Conservation (phyloP, 2,888 invertebrate species). For the Protodeltote pygarga region DNA sequence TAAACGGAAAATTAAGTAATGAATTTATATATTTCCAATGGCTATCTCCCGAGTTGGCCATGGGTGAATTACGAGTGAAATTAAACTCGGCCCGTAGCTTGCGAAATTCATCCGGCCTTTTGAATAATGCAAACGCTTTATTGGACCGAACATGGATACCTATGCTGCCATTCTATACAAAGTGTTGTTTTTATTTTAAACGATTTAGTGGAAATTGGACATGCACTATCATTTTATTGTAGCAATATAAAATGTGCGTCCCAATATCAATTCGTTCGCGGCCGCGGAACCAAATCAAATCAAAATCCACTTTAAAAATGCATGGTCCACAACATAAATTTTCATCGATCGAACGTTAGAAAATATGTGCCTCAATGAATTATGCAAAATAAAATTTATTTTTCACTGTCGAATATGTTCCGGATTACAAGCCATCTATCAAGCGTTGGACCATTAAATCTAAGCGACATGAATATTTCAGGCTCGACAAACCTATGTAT, state of each 20-base stretch:
- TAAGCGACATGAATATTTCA: constrained; percentile 73
- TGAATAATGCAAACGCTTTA: constrained; percentile 83
- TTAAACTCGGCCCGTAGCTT: constrained; percentile 71
- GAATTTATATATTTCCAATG: constrained; percentile 65
- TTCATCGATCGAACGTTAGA: constrained; percentile 25
- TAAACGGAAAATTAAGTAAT: constrained; percentile 63
- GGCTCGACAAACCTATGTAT: constrained; percentile 59
- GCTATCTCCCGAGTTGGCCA: constrained; percentile 62
- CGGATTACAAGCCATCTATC: constrained; percentile 73
- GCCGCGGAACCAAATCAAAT: constrained; percentile 26
- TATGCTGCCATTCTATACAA: constrained; percentile 55
- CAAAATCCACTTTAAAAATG: constrained; percentile 22
- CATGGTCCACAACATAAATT: constrained; percentile 21
- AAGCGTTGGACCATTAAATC: constrained; percentile 75
- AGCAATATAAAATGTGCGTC: constrained; percentile 17
- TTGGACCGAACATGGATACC: constrained; percentile 66
- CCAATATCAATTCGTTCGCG: constrained; percentile 33
- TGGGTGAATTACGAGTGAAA: constrained; percentile 75
- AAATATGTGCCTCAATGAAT: constrained; percentile 49
- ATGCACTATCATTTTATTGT: constrained; percentile 33
- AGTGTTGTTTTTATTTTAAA: constrained; percentile 60
- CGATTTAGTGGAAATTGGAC: constrained; percentile 32
- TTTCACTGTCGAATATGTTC: constrained; percentile 65
- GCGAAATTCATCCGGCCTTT: constrained; percentile 76
- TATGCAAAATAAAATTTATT: constrained; percentile 53